Base-by-base conservation (phyloP, 2,797 vertebrate species). In the Sciurus carolinensis region DNA sequence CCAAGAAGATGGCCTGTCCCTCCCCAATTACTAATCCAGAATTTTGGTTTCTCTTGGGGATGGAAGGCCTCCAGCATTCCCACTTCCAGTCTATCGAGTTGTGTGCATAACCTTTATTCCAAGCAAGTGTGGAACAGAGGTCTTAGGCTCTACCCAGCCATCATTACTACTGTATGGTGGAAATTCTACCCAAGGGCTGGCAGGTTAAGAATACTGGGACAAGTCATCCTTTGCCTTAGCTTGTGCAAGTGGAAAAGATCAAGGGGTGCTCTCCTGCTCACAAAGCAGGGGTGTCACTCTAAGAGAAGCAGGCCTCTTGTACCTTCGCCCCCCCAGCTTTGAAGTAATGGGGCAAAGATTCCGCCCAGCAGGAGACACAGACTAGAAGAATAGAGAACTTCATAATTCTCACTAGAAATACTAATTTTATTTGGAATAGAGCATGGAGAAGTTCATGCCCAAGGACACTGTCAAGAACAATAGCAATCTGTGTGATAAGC, bases 21-120 rank as follows among this genome's bases (percentile, higher is more conserved):
- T 33, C n/a, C 33, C 7, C 13, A 4, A 2, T 57, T 57, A 8
- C 54, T 2, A 57, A 18, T 20, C 18, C 54, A 57, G 2, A 22
- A 22, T 57, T 57, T 57, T 22, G 57, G 4, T 33, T 92, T 71
- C n/a, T 52, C 26, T 5, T 14, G 3, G 3, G 28, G 18, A 6
- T 8, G 30, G 3, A 22, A 22, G 69, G 3, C 0, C 33, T 52
- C 30, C 11, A 42, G 20, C 14, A 12, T 12, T 17, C 14, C 59
- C 22, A 26, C 0, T 7, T 22, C 28, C 20, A 39, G 1, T 28
- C 5, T n/a, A 17, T 1, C 2, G 28, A 52, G 1, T 7, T n/a
- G 28, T 4, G 4, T 57, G 26, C 52, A 90, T 4, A 20, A 67
- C 7, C 76, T 69, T 30, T 73, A 64, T 42, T 52, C 26, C 36